Base-by-base conservation (phyloP, 2,113 vertebrate genomes). In the Aythya baeri region DNA sequence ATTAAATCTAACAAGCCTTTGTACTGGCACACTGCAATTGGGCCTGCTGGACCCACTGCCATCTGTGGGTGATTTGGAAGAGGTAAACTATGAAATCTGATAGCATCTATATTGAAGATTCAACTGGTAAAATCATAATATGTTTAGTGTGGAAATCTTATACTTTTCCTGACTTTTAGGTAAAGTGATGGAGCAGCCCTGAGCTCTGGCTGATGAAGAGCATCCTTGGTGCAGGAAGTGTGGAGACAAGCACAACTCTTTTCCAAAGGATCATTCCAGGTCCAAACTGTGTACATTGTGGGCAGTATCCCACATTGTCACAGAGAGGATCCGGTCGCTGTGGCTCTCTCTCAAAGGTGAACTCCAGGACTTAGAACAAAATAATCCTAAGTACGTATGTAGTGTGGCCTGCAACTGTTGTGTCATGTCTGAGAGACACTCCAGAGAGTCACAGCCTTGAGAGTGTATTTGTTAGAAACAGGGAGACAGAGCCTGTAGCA, bases 151-250 rank as follows among this genome's bases (percentile, higher is more conserved):
- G 26, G 38, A 89, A 88, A 83, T 65, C 31, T 55, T 50, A 25
- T 9, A 6, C 12, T 80, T 73, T 54, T 25, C 5, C 23, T 74
- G 7, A 15, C 11, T 71, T 79, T 82, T 59, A 14, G 16, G 7
- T 44, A 36, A 49, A 49, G 16, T 10, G 17, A 14, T 9, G 4
- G 4, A 4, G 5, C 0, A 0, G 26, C 13, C 26, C 26, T 66
- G 50, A 36, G 15, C 26, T 58, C 57, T 85, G 70, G 6, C 41
- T 67, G 26, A 32, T 46, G 15, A 49, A 58, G 26, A 55, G 2
- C 9, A 61, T 13, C 12, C 7, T 58, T 61, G 50, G 34, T 43
- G 49, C 11, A 34, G 38, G 9, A 76, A 66, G 2, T 11, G 6
- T 32, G 21, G 61, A 62, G 57, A 4, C 2, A 62, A 91, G 13